Conservation (phyloP, 2,888 invertebrate species). For the Drosophila mayaguana region DNA sequence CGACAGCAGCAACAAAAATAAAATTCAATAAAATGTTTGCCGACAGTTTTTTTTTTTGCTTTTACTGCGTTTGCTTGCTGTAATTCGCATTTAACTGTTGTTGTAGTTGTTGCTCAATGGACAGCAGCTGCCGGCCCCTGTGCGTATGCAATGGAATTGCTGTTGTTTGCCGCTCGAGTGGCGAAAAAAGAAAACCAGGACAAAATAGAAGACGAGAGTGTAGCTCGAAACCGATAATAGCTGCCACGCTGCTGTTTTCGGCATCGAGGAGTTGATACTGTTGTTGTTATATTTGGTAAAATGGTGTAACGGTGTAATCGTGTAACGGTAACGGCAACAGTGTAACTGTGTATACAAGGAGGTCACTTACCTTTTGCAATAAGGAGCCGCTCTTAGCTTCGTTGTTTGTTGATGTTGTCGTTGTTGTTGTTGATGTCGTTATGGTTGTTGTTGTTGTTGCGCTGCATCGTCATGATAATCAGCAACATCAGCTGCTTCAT, state of each 20-base stretch:
- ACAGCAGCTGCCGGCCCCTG: constrained; percentile 58
- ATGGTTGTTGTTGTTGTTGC: constrained; percentile 23
- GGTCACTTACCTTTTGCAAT: constrained; percentile 73
- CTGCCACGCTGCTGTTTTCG: constrained; percentile 25
- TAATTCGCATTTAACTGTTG: constrained; percentile 8
- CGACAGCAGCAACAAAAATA: constrained; percentile 41
- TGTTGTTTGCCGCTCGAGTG: constrained; percentile 36
- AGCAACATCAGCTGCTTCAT: constrained; percentile 16
- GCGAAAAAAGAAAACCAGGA: not conserved
- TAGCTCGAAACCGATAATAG: constrained; percentile 60
- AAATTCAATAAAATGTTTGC: constrained; percentile 70
- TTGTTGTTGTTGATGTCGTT: not conserved
- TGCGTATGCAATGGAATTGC: constrained; percentile 67
- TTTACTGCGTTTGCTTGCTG: constrained; percentile 27
- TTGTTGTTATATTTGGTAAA: not conserved
- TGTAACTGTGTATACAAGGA: constrained; percentile 33
- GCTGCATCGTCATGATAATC: constrained; percentile 30
- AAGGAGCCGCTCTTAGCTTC: constrained; percentile 47
- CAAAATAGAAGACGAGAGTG: constrained; percentile 8
- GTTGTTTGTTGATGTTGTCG: constrained; percentile 16
- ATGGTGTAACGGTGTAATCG: constrained; percentile 7
- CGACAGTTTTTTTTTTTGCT: constrained; percentile 47
- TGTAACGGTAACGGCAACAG: not conserved
- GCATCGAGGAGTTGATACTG: constrained; percentile 9
- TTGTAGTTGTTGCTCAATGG: constrained; percentile 22